Evolutionary conservation across 2,113 vertebrate genomes (phyloP).

Genomic region (Hoplias malabaricus): DNA sequence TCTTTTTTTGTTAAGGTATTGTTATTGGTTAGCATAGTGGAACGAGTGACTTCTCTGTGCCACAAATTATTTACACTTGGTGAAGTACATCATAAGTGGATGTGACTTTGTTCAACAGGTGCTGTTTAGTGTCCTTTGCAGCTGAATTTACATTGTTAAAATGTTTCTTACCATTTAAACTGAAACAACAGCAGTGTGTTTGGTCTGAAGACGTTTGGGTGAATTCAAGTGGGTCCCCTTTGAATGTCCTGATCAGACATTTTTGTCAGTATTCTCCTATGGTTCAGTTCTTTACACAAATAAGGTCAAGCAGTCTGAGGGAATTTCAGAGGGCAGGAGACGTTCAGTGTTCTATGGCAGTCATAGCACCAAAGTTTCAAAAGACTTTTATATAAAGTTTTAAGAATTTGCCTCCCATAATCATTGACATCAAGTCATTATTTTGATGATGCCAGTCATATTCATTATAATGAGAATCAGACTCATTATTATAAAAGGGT

Average conservation of each 20-base stretch:
- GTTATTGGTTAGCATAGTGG: background rate
- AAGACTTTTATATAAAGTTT: too few relatives aligned
- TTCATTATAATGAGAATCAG: too few relatives aligned
- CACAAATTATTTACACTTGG: background rate
- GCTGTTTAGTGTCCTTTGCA: background rate
- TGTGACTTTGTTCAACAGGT: conserved; percentile 13
- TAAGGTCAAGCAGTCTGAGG: background rate
- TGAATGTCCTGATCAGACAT: background rate
- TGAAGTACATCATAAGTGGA: background rate
- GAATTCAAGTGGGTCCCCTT: background rate
- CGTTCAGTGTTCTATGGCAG: too few relatives aligned
- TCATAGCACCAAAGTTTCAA: too few relatives aligned
- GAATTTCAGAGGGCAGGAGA: too few relatives aligned
- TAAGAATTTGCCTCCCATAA: too few relatives aligned
- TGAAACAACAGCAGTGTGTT: background rate
- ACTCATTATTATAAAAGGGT: too few relatives aligned
- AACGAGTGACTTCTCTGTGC: background rate
- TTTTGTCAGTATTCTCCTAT: background rate
- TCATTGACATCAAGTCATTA: too few relatives aligned
- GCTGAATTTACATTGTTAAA: background rate
- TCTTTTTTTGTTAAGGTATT: background rate
- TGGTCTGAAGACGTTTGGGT: background rate
- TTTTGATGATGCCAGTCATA: too few relatives aligned
- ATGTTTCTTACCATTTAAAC: background rate
- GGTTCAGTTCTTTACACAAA: background rate